Evolutionary conservation across 2,888 invertebrate genomes (phyloP).

Genomic region (Apamea monoglypha): DNA sequence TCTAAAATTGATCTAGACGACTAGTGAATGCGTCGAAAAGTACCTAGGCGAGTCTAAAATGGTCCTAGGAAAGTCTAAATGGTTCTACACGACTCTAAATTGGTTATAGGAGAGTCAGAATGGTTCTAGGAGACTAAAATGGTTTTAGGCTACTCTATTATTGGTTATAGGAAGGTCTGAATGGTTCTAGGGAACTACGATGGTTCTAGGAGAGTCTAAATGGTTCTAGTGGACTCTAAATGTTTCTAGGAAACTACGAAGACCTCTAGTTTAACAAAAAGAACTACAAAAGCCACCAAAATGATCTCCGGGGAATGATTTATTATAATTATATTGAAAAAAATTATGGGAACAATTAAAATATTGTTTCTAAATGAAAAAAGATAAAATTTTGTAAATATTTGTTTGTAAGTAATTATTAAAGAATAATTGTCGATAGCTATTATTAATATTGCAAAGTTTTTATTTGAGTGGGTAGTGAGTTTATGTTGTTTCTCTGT

Average conservation of each 20-base stretch:
- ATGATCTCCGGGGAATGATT: constrained; percentile 60
- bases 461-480: constrained; percentile 47
- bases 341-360: constrained; percentile 68
- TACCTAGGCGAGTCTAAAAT: no score
- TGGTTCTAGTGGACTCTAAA: background rate
- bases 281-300: constrained; percentile 47
- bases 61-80: background rate
- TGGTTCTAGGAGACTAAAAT: background rate
- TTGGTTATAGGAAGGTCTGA: no score
- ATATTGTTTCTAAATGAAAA: constrained; percentile 57
- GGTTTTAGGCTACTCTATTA: background rate
- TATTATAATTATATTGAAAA: constrained; percentile 51
- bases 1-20: background rate
- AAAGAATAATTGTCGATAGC: constrained; percentile 30
- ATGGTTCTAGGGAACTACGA: background rate
- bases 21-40: no score
- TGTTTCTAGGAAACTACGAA: background rate
- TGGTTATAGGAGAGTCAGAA: no score
- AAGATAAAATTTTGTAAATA: constrained; percentile 56
- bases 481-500: constrained; percentile 13
- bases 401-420: constrained; percentile 30
- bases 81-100: background rate
- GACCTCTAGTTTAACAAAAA: background rate
- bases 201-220: background rate
- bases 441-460: constrained; percentile 38